A percentile compares a stretch with the other conserved stretches of the same genome.
phyloP scores from a whole-genome alignment of 2,797 vertebrate species.

The Denticeps clupeoides region DNA sequence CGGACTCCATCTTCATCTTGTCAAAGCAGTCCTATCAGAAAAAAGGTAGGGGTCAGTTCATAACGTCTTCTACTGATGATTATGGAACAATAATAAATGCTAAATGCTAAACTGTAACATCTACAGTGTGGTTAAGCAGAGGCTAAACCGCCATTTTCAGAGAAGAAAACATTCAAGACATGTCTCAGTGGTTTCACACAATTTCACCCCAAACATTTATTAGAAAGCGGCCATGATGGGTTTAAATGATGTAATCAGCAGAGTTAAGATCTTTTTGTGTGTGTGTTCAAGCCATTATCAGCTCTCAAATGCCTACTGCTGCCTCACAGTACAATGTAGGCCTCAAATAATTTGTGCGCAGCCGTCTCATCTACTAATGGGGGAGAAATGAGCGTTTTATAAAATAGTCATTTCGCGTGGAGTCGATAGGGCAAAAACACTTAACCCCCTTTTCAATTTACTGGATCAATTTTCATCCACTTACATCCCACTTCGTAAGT shows the following conservation, averaged over 20 bases:
- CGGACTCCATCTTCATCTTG: conserved; percentile 22
- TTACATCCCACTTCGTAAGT: conserved; percentile 76
- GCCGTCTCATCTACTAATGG: conserved; percentile 79
- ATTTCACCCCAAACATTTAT: conserved; percentile 34
- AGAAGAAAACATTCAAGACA: conserved; percentile 31
- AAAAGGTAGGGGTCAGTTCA: neutral
- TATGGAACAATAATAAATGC: no score
- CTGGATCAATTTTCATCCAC: conserved; percentile 90
- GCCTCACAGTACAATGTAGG: conserved; percentile 52
- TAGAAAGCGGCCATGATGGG: conserved; percentile 35
- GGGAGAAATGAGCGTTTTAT: conserved; percentile 82
- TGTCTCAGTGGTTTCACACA: conserved; percentile 27
- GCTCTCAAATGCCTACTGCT: conserved; percentile 51
- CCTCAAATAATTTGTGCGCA: conserved; percentile 65
- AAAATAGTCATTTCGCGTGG: conserved; percentile 73
- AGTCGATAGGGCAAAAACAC: conserved; percentile 86
- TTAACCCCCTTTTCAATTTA: conserved; percentile 81
- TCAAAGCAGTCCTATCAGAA: conserved; percentile 43
- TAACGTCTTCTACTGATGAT: no score
- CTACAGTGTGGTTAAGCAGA: conserved; percentile 16
- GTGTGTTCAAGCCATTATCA: conserved; percentile 47
- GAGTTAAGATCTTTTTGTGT: conserved; percentile 41
- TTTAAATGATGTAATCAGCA: conserved; percentile 42
- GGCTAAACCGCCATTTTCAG: conserved; percentile 41
- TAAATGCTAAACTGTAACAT: no score